Evolutionary conservation across 1,140 invertebrate genomes (phyloP), one percentile per base, ranked within the genome.

Genomic region (Drosophila arizonae): DNA sequence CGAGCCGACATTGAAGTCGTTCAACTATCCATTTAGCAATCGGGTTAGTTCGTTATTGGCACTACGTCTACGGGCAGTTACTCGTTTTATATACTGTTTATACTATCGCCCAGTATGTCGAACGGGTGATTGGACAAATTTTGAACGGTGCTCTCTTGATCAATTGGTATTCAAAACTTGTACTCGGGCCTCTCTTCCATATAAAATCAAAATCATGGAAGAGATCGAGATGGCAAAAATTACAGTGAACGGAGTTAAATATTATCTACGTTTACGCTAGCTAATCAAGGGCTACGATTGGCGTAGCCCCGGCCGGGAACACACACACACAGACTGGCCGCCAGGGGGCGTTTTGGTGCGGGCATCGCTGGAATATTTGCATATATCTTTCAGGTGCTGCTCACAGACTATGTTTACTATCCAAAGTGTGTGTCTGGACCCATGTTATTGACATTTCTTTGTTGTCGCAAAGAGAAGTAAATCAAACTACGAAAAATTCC

Each of bases 321-420:
- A 66, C 50, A 72, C 72, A 63, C 61, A 77, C 60, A 71, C 69
- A 76, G 33, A 56, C 9, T 54, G 56, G 64, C 21, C 70, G 70
- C 64, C 64, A 72, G 64, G 17, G 57, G 70, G 70, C 70, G 70
- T 17, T 72, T 67, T 68, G 30, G 64, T 68, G 72, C 62, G 72
- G 60, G 62, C 77, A 79, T 67, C 81, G 58, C 43, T 55, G 39
- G 39, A 78, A 89, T 88, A 89, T 88, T 90, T 78, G 21, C 41
- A 78, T 90, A 88, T 88, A 89, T 88, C 55, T 72, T 88, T 63
- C 57, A 76, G 71, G 52, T 77, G 74, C 68, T 46, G 61, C 26
- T 13, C 15, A 33, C 39, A 41, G 48, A 21, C 65, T 51, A 67
- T 13, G 36, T 41, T 24, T 24, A 13, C 11, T 65, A 68, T 55